Percentiles rank a stretch among this genome's conserved stretches.
Conservation (phyloP, 2,113 vertebrate species). For the Oreotrochilus melanogaster region DNA sequence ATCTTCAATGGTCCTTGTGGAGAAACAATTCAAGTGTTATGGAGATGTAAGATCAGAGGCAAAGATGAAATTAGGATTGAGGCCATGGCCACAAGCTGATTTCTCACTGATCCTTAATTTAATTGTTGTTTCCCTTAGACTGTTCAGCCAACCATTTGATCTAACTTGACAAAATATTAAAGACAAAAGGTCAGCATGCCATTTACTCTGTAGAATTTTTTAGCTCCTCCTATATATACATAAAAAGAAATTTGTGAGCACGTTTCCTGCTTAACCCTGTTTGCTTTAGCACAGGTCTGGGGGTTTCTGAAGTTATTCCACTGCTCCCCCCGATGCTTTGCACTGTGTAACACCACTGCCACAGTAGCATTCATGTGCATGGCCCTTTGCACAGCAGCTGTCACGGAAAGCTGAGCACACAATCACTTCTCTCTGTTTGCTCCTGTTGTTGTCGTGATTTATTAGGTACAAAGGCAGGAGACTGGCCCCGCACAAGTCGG, state of each 20-base stretch:
- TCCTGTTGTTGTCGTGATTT: conserved; percentile 84
- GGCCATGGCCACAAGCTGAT: background rate
- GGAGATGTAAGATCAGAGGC: background rate
- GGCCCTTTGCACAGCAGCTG: conserved; percentile 51
- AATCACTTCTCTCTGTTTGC: conserved; percentile 84
- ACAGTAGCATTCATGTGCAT: background rate
- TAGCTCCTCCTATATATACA: background rate
- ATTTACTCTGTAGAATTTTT: background rate
- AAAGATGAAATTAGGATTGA: background rate
- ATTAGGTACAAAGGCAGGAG: conserved; percentile 87
- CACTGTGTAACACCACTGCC: background rate
- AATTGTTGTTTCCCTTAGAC: background rate
- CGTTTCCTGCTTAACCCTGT: background rate
- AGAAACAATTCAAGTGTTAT: background rate
- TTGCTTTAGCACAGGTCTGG: background rate
- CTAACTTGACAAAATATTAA: background rate
- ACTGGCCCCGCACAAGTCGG: conserved; percentile 85
- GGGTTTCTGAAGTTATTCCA: background rate
- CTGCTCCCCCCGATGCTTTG: background rate
- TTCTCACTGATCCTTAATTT: background rate
- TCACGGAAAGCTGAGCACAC: conserved; percentile 52
- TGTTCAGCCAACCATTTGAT: background rate
- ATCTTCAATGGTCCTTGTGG: background rate
- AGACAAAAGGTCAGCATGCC: background rate
- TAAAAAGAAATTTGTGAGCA: background rate